phyloP scores from a whole-genome alignment of 2,797 vertebrate species.

The Philypnodon macrostomus region DNA sequence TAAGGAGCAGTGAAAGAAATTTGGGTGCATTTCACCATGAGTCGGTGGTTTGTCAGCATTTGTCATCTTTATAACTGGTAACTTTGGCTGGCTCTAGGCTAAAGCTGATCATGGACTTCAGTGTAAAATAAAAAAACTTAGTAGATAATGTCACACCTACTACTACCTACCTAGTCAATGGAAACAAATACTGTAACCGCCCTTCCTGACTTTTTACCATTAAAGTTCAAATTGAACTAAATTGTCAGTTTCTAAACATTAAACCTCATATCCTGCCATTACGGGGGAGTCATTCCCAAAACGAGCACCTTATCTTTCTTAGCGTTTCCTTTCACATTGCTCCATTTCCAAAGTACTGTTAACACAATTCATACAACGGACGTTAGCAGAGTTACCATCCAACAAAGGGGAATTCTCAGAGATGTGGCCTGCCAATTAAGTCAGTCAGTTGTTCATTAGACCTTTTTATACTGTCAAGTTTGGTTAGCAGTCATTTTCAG shows the following conservation, averaged over 20 bases:
- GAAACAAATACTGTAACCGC: slow-evolving; percentile 9
- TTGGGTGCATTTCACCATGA: slow-evolving; percentile 51
- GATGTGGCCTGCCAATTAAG: not conserved
- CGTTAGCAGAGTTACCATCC: slow-evolving; percentile 47
- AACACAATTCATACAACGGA: slow-evolving; percentile 47
- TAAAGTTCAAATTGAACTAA: slow-evolving; percentile 49
- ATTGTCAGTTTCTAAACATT: slow-evolving; percentile 46
- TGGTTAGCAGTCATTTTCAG: not conserved
- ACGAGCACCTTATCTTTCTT: slow-evolving; percentile 50
- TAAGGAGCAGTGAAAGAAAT: slow-evolving; percentile 35
- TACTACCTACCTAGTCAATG: no score
- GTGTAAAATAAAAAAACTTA: slow-evolving; percentile 25
- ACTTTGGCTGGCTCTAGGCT: slow-evolving; percentile 20
- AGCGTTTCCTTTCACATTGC: slow-evolving; percentile 49
- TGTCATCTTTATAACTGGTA: slow-evolving; percentile 41
- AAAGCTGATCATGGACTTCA: slow-evolving; percentile 27
- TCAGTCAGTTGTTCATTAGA: no score
- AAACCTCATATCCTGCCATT: slow-evolving; percentile 35
- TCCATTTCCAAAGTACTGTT: slow-evolving; percentile 30
- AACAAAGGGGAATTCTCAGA: slow-evolving; percentile 23
- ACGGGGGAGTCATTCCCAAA: slow-evolving; percentile 40
- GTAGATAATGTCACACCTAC: no score
- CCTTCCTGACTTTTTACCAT: slow-evolving; percentile 43
- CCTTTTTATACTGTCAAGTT: no score
- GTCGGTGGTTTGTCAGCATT: slow-evolving; percentile 48